Evolutionary conservation across 2,797 vertebrate genomes (phyloP).

Genomic region (Sciaenops ocellatus): DNA sequence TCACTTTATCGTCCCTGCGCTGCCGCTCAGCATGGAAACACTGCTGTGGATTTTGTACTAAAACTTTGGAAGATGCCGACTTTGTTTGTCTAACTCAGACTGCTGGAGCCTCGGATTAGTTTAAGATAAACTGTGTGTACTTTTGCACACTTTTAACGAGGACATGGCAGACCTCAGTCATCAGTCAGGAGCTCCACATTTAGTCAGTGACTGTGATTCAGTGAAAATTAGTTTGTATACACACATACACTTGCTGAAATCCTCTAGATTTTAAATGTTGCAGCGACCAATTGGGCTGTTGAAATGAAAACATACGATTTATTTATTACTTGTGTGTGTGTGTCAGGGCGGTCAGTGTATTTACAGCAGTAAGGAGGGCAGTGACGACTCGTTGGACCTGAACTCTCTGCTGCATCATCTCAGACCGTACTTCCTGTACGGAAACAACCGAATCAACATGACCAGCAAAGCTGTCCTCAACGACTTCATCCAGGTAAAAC

Average conservation of each 20-base stretch:
- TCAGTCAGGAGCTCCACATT: no score
- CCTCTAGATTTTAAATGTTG: background rate
- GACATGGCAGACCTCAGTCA: no score
- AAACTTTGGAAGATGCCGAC: background rate
- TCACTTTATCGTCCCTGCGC: no score
- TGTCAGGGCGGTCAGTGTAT: conserved; percentile 94
- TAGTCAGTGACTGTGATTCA: no score
- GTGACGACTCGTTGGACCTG: conserved; percentile 88
- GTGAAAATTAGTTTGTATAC: no score
- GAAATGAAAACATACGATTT: no score
- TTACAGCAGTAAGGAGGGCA: conserved; percentile 92
- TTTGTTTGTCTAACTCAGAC: background rate
- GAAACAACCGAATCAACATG: conserved; percentile 87
- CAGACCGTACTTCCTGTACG: conserved; percentile 93
- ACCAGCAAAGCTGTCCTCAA: conserved; percentile 88
- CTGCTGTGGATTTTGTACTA: background rate
- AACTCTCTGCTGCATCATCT: conserved; percentile 91
- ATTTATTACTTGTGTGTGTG: conserved; percentile 15
- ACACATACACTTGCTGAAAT: no score
- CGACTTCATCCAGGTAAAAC: conserved; percentile 90
- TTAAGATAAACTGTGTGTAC: background rate
- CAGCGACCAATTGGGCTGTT: background rate
- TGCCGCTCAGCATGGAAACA: background rate
- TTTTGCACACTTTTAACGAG: no score
- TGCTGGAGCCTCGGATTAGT: background rate